These are phyloP conservation scores for Strigamia transsilvanica DNA, from an alignment of 2,888 invertebrate genomes.

Conservation along the genomic window DNA sequence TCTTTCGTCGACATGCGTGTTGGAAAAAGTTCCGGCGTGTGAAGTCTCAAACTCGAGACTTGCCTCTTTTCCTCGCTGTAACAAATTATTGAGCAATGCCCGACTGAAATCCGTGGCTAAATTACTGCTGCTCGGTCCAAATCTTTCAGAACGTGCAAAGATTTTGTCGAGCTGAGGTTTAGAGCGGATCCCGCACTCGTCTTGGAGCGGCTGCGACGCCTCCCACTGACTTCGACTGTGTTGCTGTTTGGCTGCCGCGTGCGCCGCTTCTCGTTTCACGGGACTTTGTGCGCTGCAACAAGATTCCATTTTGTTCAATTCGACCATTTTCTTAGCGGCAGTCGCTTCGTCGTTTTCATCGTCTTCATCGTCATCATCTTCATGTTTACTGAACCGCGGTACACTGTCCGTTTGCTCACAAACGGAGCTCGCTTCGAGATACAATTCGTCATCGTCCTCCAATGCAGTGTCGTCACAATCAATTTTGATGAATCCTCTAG, in stretches of 20 bases:
- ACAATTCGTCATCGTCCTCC: background rate
- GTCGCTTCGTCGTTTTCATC: background rate
- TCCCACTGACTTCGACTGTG: background rate
- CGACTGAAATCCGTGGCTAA: conserved; percentile 39
- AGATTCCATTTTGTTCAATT: background rate
- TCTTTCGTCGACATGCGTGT: background rate
- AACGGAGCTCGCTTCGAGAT: background rate
- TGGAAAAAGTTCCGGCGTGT: conserved; percentile 9
- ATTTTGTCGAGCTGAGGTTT: conserved; percentile 42
- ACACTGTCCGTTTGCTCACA: background rate
- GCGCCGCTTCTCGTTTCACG: background rate
- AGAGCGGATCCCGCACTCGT: background rate
- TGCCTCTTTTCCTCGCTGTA: conserved; percentile 23
- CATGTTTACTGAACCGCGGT: background rate
- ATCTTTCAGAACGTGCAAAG: background rate
- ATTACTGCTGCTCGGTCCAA: conserved; percentile 4
- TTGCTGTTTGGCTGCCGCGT: background rate
- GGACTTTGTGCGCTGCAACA: too few relatives aligned
- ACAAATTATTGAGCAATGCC: conserved; percentile 31
- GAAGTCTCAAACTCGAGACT: conserved; percentile 22
- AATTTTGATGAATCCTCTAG: background rate
- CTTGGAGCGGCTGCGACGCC: background rate
- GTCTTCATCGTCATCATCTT: background rate
- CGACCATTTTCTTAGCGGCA: background rate
- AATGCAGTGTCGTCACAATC: background rate